These are phyloP conservation scores for Asobara japonica DNA, from an alignment of 1,140 invertebrate species.

Conservation along the genomic window DNA sequence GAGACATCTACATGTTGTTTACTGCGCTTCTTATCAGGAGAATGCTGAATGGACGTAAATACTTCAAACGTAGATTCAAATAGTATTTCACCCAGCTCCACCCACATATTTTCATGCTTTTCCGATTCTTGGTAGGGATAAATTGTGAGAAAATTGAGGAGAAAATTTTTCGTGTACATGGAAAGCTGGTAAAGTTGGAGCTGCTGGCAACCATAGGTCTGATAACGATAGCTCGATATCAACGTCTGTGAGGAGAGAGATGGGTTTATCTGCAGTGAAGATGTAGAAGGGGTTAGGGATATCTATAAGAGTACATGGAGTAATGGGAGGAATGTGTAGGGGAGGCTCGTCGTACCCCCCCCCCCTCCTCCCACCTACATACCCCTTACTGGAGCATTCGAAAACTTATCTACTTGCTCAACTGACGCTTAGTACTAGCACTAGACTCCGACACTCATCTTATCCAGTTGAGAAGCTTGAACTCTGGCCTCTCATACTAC, in stretches of 20 bases:
- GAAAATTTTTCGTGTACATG: constrained; percentile 4
- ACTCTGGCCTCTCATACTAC: constrained; percentile 42
- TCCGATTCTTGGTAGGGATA: too few relatives aligned
- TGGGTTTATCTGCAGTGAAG: not conserved
- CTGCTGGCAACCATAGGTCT: not conserved
- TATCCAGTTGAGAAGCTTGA: constrained; percentile 60
- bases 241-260: not conserved
- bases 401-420: constrained; percentile 64
- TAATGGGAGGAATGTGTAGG: constrained; percentile 44
- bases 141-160: not conserved
- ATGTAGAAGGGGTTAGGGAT: not conserved
- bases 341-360: constrained; percentile 51
- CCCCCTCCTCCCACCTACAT: not conserved
- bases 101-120: too few relatives aligned
- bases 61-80: too few relatives aligned
- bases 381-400: constrained; percentile 51
- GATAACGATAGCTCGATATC: constrained; percentile 1
- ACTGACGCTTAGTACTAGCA: constrained; percentile 56
- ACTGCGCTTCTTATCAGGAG: too few relatives aligned
- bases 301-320: constrained; percentile 31
- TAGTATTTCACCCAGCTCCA: too few relatives aligned
- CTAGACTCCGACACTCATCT: constrained; percentile 48
- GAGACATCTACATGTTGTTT: too few relatives aligned
- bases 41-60: too few relatives aligned
- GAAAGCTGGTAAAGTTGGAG: not conserved